Evolutionary conservation across 1,140 invertebrate species (phyloP).

Genomic region (Polypedilum pembai): DNA sequence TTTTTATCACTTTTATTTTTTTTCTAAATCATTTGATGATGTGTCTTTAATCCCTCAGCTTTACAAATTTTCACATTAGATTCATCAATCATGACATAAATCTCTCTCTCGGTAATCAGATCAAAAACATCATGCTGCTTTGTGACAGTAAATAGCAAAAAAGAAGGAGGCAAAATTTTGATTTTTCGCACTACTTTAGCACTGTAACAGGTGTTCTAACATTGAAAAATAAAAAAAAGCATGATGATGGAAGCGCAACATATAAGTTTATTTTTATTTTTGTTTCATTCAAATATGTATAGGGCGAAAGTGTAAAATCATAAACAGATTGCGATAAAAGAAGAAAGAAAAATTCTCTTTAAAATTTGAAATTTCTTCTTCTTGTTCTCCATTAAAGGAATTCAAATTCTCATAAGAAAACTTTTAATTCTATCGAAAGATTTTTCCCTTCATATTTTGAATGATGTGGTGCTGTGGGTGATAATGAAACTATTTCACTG

Average conservation of each 20-base stretch:
- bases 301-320: neutral
- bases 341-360: neutral
- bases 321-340: neutral
- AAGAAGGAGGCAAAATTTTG: neutral
- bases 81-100: conserved; percentile 23
- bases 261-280: neutral
- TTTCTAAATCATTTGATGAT: no score
- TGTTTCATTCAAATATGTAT: neutral
- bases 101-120: conserved; percentile 10
- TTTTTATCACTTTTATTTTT: no score
- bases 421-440: conserved; percentile 5
- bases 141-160: conserved; percentile 9
- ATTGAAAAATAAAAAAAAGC: neutral
- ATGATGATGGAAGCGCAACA: neutral
- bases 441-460: neutral
- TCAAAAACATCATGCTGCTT: conserved; percentile 9
- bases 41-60: neutral
- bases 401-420: neutral
- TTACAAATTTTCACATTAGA: neutral
- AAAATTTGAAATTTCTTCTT: neutral
- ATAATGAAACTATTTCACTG: neutral
- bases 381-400: neutral
- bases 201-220: conserved; percentile 24
- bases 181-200: neutral
- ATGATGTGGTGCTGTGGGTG: neutral